Percentiles rank a stretch among this genome's conserved stretches.
These are phyloP conservation scores for Cynoglossus semilaevis DNA, from an alignment of 2,113 vertebrate genomes.

Conservation along the genomic window DNA sequence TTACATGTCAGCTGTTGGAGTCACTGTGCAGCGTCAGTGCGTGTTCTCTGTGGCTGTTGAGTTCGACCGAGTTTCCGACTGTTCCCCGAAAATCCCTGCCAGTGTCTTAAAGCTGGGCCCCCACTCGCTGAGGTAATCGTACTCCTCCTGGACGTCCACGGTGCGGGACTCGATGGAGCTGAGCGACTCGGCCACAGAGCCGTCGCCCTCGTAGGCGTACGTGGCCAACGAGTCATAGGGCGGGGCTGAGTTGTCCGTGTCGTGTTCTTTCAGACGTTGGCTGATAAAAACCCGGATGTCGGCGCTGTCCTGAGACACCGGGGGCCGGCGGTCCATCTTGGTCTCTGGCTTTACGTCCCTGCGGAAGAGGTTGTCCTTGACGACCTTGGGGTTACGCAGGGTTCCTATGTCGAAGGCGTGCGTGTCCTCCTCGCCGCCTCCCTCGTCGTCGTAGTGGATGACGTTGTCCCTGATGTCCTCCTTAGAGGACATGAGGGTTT, in stretches of 20 bases:
- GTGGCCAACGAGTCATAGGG: conserved; percentile 97
- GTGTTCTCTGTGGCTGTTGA: conserved; percentile 64
- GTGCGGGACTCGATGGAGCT: conserved; percentile 89
- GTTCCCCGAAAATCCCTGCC: conserved; percentile 92
- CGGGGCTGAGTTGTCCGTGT: conserved; percentile 85
- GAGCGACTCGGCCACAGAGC: conserved; percentile 91
- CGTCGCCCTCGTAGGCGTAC: conserved; percentile 93
- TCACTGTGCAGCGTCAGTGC: conserved; percentile 67
- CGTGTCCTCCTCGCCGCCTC: conserved; percentile 96
- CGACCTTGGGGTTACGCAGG: conserved; percentile 91
- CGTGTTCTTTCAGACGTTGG: conserved; percentile 88
- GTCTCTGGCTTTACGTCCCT: conserved; percentile 93
- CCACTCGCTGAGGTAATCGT: conserved; percentile 92
- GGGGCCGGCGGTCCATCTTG: conserved; percentile 68
- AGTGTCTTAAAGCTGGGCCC: conserved; percentile 94
- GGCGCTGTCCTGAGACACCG: conserved; percentile 79
- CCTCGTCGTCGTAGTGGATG: conserved; percentile 98
- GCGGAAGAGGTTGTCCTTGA: conserved; percentile 89
- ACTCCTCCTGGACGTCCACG: conserved; percentile 87
- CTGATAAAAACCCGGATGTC: conserved; percentile 93
- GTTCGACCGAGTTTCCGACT: conserved; percentile 76
- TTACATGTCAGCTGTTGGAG: conserved; percentile 42
- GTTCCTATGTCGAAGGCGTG: conserved; percentile 98
- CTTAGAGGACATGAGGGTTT: conserved; percentile 96
- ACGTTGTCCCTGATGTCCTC: conserved; percentile 98